Evolutionary conservation across 2,888 invertebrate species (phyloP), one percentile per base, ranked within the genome.

Genomic region (Alcis repandata): DNA sequence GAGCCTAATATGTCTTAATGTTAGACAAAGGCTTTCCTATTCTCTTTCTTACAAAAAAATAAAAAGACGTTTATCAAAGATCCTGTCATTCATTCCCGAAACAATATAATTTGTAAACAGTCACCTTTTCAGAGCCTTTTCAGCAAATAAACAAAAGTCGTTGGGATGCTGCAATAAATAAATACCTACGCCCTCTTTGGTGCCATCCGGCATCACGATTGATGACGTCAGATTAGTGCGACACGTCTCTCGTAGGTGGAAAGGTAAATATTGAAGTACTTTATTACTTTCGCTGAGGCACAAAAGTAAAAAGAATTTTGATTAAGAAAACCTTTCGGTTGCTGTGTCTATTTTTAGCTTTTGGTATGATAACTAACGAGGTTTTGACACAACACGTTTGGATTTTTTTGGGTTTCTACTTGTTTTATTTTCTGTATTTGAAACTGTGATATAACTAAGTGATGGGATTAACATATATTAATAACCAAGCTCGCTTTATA

Each of bases 151-250:
- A 67, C 59, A 68, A 61, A 53, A 54, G 48, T 57, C 8, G 1
- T 17, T 51, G 13, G 15, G 40, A 46, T 49, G 59, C 45, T 57
- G 62, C 69, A 66, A 67, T 70, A 69, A 68, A 70, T 64, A 68
- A 67, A 66, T 67, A 65, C 59, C 53, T 67, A 61, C 67, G 63
- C 54, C 53, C 59, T 27, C 7, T 22, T 38, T 15, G n/a, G 22
- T 40, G 40, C 53, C 59, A 69, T 69, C 68, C 68, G 56, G 33
- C 49, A 53, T 53, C 45, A 54, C 15, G 64, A 71, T 71, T 63
- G 69, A 71, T 65, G 64, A 67, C 62, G 62, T 66, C 62, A 64
- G 51, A 66, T 72, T 61, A 48, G 27, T 56, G 61, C 45, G 53
- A 63, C 38, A 60, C 67, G 59, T 62, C 52, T 61, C n/a, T 58